Evolutionary conservation across 2,797 vertebrate genomes (phyloP).

Genomic region (Scolopax bukidnonensis): DNA sequence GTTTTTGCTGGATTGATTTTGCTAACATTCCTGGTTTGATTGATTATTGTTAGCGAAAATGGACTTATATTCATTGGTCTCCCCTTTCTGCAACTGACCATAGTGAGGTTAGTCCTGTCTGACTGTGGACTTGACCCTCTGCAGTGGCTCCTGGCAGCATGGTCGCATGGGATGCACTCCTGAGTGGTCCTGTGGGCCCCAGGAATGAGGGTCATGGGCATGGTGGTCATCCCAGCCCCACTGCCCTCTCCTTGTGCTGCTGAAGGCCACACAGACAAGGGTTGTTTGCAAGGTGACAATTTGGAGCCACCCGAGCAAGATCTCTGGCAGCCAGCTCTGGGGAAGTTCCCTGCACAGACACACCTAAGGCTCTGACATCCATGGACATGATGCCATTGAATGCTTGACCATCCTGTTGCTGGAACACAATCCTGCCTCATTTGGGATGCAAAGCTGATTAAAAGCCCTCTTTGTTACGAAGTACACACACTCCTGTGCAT

Average conservation of each 20-base stretch:
- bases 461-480: background rate
- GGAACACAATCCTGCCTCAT: background rate
- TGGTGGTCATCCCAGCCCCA: fast-evolving
- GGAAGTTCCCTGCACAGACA: background rate
- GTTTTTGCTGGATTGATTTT: background rate
- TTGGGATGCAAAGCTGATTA: background rate
- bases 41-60: background rate
- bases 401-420: too few relatives aligned
- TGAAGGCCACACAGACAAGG: background rate
- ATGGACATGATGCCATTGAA: background rate
- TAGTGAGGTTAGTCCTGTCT: background rate
- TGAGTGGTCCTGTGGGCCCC: background rate
- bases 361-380: background rate
- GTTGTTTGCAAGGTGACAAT: background rate
- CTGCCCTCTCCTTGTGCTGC: background rate
- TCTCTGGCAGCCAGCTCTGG: background rate
- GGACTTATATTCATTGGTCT: fast-evolving
- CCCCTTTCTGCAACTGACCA: background rate
- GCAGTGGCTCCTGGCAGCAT: background rate
- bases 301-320: background rate
- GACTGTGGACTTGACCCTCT: fast-evolving
- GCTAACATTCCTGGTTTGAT: background rate
- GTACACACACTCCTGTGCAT: background rate
- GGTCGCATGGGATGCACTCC: background rate
- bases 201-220: background rate